phyloP scores from a whole-genome alignment of 2,888 invertebrate species.

The Apodemia hepburni region DNA sequence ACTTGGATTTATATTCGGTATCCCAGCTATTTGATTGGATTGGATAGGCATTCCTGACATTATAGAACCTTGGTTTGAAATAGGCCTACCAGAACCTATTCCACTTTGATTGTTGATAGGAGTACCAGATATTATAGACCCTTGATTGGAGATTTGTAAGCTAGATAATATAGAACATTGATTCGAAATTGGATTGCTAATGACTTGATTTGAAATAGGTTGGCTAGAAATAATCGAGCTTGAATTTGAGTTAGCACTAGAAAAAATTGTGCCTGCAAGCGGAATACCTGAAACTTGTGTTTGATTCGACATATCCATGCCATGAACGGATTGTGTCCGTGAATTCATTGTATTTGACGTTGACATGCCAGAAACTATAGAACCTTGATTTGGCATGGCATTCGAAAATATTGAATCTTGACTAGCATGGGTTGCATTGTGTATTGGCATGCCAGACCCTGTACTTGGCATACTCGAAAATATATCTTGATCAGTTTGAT shows the following conservation, averaged over 20 bases:
- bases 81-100: slow-evolving; percentile 6
- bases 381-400: slow-evolving; percentile 22
- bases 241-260: not conserved
- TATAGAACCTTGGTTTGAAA: slow-evolving; percentile 22
- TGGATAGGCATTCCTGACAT: slow-evolving; percentile 10
- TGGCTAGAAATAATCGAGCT: not conserved
- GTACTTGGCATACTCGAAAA: not conserved
- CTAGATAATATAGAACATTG: not conserved
- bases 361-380: slow-evolving; percentile 16
- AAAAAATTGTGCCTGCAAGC: not conserved
- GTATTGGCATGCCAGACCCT: slow-evolving; percentile 26
- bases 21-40: slow-evolving; percentile 14
- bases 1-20: slow-evolving; percentile 18
- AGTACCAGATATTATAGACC: slow-evolving; percentile 18
- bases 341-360: slow-evolving; percentile 16
- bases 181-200: not conserved
- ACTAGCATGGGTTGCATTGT: slow-evolving; percentile 21
- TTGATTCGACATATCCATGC: slow-evolving; percentile 26
- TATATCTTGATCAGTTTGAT: not conserved
- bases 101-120: not conserved
- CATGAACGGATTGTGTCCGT: slow-evolving; percentile 18
- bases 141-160: slow-evolving; percentile 20
- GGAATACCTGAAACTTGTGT: slow-evolving; percentile 20
- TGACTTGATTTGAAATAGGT: not conserved
- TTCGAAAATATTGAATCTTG: slow-evolving; percentile 11